Base-by-base conservation (phyloP, 2,113 vertebrate species). In the Neomonachus schauinslandi region DNA sequence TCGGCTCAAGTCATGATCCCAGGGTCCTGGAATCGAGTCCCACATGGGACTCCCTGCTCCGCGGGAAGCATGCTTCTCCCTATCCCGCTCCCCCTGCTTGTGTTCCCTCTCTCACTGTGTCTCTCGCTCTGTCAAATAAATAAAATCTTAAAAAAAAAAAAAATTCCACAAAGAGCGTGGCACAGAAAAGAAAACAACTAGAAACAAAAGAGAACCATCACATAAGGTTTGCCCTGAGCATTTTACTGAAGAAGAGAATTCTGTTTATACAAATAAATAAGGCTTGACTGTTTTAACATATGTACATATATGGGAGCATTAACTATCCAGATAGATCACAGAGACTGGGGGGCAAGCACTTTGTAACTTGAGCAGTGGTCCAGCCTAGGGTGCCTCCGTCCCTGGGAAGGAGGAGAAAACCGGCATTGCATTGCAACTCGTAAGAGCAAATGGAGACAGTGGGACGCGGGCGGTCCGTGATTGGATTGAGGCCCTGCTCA, bases 181-280 rank as follows among this genome's bases (percentile, higher is more conserved):
- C 13, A 2, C 9, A 67, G 24, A 13, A 16, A 7, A 59, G 28
- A 22, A 51, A 77, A 67, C 57, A 42, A 79, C 28, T 36, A 14
- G 36, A 67, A 83, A 72, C 21, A 39, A 76, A 61, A 84, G 61
- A 33, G 12, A 86, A 13, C 15, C 49, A 9, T 46, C 39, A 28
- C 9, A 8, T 19, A 28, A 77, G 53, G 22, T 59, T 67, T 39
- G 6, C n/a, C 22, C 49, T 53, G 72, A 69, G 82, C 79, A 49
- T 89, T 77, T 91, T 81, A 21, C 67, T 63, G 63, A 67, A 61
- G 42, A 59, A 72, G 36, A 69, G 39, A 81, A 51, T 67, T 92
- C 77, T 26, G 18, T 85, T 79, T 79, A 53, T 67, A 31, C 65
- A 93, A 53, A 74, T 91, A 51, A 80, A 13, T 49, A 94, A 91